Conservation (phyloP, 2,797 vertebrate species). For the Lerista edwardsae region DNA sequence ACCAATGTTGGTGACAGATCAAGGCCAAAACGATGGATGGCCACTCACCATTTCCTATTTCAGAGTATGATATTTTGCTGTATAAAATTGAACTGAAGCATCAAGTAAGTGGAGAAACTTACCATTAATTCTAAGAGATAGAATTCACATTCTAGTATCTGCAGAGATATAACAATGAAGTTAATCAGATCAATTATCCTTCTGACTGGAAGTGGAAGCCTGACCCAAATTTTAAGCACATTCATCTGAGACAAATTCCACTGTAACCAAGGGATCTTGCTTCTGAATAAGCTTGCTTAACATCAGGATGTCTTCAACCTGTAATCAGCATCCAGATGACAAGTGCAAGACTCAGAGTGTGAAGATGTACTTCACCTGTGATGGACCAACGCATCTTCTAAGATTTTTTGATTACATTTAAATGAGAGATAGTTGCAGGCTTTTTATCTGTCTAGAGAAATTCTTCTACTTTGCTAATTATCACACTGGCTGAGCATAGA, state of each 20-base stretch:
- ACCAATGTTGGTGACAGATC: too few relatives aligned
- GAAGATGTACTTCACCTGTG: not conserved
- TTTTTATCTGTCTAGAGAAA: not conserved
- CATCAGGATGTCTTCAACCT: not conserved
- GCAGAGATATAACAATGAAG: constrained; percentile 63
- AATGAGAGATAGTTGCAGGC: too few relatives aligned
- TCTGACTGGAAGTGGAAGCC: not conserved
- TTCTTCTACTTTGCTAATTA: not conserved
- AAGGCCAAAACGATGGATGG: fast-evolving
- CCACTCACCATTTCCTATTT: not conserved
- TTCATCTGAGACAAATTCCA: not conserved
- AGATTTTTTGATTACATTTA: not conserved
- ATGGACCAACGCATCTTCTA: not conserved
- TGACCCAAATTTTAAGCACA: not conserved
- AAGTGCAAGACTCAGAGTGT: not conserved
- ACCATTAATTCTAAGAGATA: constrained; percentile 99
- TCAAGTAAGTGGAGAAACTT: constrained; percentile 68
- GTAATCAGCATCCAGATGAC: not conserved
- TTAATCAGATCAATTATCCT: constrained; percentile 32
- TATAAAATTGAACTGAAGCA: not conserved
- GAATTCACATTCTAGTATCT: constrained; percentile 99
- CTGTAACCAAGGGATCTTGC: not conserved
- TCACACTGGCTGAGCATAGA: not conserved
- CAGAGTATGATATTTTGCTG: not conserved
- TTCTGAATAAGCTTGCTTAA: not conserved